Conservation (phyloP, 2,888 invertebrate genomes). For the Apodemia duryi region DNA sequence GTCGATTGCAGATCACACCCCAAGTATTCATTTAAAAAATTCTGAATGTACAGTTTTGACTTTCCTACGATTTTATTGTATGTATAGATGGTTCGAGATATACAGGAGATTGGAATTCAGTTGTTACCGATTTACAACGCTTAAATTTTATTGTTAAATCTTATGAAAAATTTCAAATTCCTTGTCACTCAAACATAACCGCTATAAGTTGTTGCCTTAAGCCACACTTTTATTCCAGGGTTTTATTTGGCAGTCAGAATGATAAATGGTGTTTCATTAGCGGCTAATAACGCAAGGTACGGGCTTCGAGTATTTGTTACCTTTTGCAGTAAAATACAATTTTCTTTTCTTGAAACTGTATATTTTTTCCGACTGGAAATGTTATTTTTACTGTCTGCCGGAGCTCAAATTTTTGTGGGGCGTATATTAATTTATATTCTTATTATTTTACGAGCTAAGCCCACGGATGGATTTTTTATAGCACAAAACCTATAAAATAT, state of each 20-base stretch:
- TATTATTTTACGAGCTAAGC: background rate
- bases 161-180: too few relatives aligned
- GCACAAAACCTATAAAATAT: background rate
- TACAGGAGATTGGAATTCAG: too few relatives aligned
- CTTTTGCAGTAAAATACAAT: conserved; percentile 40
- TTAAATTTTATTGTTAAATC: too few relatives aligned
- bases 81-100: too few relatives aligned
- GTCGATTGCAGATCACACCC: too few relatives aligned
- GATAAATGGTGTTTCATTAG: conserved; percentile 74
- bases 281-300: conserved; percentile 46
- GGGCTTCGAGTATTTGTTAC: conserved; percentile 45
- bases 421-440: background rate
- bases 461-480: background rate
- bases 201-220: conserved; percentile 24
- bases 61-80: too few relatives aligned
- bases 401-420: background rate
- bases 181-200: background rate
- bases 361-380: conserved; percentile 2
- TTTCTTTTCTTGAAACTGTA: conserved; percentile 14
- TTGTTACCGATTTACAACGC: too few relatives aligned
- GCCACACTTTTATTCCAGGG: conserved; percentile 41
- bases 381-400: background rate
- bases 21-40: too few relatives aligned
- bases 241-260: conserved; percentile 68
- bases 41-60: too few relatives aligned